Evolutionary conservation across 2,797 vertebrate genomes (phyloP).

Genomic region (Halcyon smyrnensis): DNA sequence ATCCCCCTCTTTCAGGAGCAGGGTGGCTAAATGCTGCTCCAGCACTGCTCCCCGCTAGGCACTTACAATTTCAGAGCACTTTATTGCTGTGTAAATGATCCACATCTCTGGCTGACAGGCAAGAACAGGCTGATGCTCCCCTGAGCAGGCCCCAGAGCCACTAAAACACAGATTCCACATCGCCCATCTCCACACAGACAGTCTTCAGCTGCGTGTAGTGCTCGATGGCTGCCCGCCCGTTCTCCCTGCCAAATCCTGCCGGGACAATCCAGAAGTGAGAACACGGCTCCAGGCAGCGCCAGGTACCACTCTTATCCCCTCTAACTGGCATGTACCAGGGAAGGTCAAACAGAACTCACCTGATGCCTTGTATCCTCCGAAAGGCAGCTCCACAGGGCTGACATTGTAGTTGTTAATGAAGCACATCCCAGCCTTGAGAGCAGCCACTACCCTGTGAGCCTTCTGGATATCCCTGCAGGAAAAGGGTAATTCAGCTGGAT

Average conservation of each 20-base stretch:
- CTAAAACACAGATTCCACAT: constrained; percentile 88
- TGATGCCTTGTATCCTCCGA: constrained; percentile 96
- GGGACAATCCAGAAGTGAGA: neutral
- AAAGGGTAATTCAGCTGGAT: neutral
- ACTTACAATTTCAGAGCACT: neutral
- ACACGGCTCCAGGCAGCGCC: neutral
- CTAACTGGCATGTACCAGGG: neutral
- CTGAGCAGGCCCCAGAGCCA: neutral
- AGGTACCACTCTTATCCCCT: neutral
- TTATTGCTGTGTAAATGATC: neutral
- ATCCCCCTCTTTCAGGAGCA: neutral
- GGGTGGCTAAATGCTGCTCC: neutral
- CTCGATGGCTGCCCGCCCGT: constrained; percentile 90
- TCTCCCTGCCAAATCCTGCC: constrained; percentile 96
- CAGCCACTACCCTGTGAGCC: constrained; percentile 90
- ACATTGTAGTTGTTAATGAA: constrained; percentile 98
- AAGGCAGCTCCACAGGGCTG: constrained; percentile 90
- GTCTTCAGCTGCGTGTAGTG: constrained; percentile 97
- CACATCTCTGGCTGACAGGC: neutral
- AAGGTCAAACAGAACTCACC: constrained; percentile 77
- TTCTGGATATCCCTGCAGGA: constrained; percentile 88
- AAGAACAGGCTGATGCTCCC: neutral
- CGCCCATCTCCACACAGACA: constrained; percentile 94
- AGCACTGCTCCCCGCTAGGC: neutral
- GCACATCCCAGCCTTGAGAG: constrained; percentile 92